Percentiles rank a stretch among this genome's conserved stretches.
Evolutionary conservation across 2,888 invertebrate species (phyloP).

Genomic region (Caenorhabditis virilis): DNA sequence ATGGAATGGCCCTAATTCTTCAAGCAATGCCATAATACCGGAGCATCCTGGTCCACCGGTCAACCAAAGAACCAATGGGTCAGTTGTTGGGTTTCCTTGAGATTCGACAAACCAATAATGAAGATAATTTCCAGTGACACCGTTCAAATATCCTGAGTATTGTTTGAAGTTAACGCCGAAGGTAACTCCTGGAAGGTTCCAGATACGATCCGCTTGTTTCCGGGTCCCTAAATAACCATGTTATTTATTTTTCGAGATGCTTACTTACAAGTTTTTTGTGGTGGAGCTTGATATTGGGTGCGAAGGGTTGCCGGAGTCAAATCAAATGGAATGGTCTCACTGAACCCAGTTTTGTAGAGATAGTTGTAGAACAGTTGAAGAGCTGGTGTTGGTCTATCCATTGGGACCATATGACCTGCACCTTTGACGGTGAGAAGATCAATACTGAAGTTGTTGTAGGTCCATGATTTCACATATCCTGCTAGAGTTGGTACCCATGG

Average conservation of each 20-base stretch:
- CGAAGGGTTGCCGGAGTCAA: slow-evolving; percentile 27
- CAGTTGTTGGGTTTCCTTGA: slow-evolving; percentile 67
- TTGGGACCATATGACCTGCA: slow-evolving; percentile 57
- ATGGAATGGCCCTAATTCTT: slow-evolving; percentile 55
- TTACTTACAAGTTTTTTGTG: slow-evolving; percentile 38
- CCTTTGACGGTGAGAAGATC: slow-evolving; percentile 56
- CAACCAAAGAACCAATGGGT: slow-evolving; percentile 70
- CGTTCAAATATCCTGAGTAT: slow-evolving; percentile 70
- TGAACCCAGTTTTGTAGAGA: slow-evolving; percentile 37
- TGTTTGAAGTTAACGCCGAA: slow-evolving; percentile 69
- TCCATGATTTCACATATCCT: slow-evolving; percentile 46
- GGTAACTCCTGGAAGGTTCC: slow-evolving; percentile 56
- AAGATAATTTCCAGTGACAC: slow-evolving; percentile 56
- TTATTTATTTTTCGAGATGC: not conserved
- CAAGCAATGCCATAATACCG: slow-evolving; percentile 49
- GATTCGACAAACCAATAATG: slow-evolving; percentile 61
- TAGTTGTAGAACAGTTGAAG: slow-evolving; percentile 63
- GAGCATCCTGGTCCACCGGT: slow-evolving; percentile 70
- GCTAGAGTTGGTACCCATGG: slow-evolving; percentile 30
- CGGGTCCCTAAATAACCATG: slow-evolving; percentile 37
- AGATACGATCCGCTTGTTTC: slow-evolving; percentile 53
- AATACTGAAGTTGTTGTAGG: slow-evolving; percentile 21
- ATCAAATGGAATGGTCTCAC: slow-evolving; percentile 21
- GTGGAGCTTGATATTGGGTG: slow-evolving; percentile 23
- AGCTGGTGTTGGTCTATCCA: slow-evolving; percentile 58